A percentile compares a stretch with the other conserved stretches of the same genome.
Evolutionary conservation across 2,888 invertebrate species (phyloP).

Genomic region (Macrosoma leucophasiata): DNA sequence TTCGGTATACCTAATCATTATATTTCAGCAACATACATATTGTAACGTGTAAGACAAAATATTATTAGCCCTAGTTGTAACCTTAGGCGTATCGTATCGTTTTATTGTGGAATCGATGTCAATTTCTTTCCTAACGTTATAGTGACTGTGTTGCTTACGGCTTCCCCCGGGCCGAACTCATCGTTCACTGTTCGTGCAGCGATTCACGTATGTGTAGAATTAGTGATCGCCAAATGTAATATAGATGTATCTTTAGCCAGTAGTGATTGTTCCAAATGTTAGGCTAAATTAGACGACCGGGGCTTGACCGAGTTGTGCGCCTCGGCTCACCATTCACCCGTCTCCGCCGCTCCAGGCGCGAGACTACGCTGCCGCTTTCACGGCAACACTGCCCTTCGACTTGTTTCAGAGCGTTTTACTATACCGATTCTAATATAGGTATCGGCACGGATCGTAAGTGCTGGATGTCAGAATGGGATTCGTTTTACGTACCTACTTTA

Average conservation of each 20-base stretch:
- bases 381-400: no score
- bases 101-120: constrained; percentile 54
- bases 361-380: no score
- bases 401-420: no score
- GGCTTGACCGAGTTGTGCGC: constrained; percentile 42
- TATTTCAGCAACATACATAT: constrained; percentile 54
- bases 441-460: no score
- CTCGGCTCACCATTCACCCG: no score
- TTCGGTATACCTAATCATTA: constrained; percentile 79
- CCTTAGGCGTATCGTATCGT: constrained; percentile 43
- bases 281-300: constrained; percentile 61
- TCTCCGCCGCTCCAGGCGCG: no score
- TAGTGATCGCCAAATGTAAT: constrained; percentile 73
- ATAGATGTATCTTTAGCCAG: constrained; percentile 71
- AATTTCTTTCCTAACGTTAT: constrained; percentile 48
- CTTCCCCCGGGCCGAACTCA: constrained; percentile 29
- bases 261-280: constrained; percentile 74
- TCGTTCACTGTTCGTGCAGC: constrained; percentile 41
- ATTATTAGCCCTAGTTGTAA: constrained; percentile 57
- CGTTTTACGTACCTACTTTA: no score
- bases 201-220: constrained; percentile 58
- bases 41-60: constrained; percentile 50
- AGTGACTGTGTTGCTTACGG: constrained; percentile 46
- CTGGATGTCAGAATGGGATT: no score
- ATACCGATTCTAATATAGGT: no score